Conservation (phyloP, 2,797 vertebrate genomes). For the Bradypodion ventrale region DNA sequence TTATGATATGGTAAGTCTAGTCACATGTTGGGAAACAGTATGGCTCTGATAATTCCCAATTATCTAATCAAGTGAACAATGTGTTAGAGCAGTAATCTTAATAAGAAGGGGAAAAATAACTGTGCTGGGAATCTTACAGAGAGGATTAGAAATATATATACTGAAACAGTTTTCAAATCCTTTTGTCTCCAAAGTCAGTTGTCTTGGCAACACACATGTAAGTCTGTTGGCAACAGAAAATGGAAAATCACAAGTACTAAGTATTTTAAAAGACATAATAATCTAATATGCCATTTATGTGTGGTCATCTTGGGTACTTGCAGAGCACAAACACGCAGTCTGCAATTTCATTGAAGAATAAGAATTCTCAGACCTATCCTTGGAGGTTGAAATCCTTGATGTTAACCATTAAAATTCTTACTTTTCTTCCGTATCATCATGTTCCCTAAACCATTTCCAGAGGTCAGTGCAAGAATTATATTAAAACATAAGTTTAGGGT, state of each 20-base stretch:
- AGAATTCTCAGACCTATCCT: not conserved
- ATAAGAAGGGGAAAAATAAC: constrained; percentile 4
- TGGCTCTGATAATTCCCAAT: not conserved
- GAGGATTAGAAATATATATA: constrained; percentile 1
- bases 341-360: not conserved
- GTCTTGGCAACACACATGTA: constrained; percentile 11
- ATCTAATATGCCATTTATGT: not conserved
- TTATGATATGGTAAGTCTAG: not conserved
- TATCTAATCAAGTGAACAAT: not conserved
- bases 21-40: not conserved
- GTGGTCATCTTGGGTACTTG: not conserved
- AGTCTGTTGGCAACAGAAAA: not conserved
- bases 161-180: not conserved
- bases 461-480: no score
- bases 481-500: no score
- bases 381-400: not conserved
- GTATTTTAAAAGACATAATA: constrained; percentile 8
- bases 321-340: not conserved
- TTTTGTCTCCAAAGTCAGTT: constrained; percentile 28
- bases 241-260: constrained; percentile 13
- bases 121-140: not conserved
- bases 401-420: no score
- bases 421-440: no score
- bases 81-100: not conserved
- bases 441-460: no score